phyloP scores from a whole-genome alignment of 64 coral and sea anemone species.

The Montipora efflorescens region DNA sequence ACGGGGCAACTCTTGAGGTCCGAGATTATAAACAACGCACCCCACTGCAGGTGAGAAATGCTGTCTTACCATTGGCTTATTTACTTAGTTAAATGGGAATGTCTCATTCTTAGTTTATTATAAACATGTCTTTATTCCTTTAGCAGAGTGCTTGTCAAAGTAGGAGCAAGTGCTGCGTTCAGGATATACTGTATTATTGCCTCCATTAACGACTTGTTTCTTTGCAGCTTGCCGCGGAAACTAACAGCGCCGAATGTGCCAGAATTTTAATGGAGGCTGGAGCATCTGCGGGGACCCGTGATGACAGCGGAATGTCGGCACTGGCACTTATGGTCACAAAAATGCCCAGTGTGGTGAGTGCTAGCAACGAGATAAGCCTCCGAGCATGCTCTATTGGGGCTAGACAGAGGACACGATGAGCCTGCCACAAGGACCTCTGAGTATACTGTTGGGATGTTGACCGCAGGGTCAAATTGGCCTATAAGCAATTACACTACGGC shows the following conservation, averaged over 20 bases:
- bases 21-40: constrained; percentile 86
- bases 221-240: constrained; percentile 84
- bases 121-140: no score
- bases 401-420: not conserved
- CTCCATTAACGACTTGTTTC: not conserved
- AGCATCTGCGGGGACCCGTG: constrained; percentile 72
- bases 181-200: not conserved
- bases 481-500: no score
- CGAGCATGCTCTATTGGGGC: not conserved
- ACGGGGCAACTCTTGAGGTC: constrained; percentile 64
- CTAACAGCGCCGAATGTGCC: constrained; percentile 75
- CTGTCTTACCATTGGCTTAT: not conserved
- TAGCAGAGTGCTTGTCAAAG: no score
- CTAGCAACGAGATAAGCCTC: not conserved
- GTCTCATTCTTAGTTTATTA: no score
- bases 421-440: not conserved
- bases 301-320: constrained; percentile 73
- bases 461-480: no score
- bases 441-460: no score
- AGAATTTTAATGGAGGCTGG: constrained; percentile 80
- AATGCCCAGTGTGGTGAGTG: constrained; percentile 81
- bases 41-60: constrained; percentile 63
- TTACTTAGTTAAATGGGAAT: not conserved
- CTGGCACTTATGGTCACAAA: constrained; percentile 70
- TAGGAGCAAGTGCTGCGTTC: no score